Conservation (phyloP, 2,113 vertebrate genomes). For the Hepsetus odoe region DNA sequence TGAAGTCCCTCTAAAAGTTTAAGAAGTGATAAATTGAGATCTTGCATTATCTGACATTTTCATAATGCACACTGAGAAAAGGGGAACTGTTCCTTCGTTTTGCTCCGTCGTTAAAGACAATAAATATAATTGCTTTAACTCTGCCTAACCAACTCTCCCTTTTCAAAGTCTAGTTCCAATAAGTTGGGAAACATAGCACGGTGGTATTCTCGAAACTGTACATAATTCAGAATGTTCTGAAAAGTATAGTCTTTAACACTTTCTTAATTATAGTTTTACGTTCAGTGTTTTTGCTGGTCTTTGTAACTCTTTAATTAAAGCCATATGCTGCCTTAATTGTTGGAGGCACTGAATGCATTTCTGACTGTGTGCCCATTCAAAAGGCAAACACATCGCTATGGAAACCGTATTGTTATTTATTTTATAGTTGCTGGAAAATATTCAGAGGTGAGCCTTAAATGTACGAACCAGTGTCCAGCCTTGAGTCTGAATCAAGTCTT, state of each 20-base stretch:
- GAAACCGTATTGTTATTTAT: too few relatives aligned
- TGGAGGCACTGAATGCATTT: too few relatives aligned
- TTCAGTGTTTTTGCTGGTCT: too few relatives aligned
- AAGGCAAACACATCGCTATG: too few relatives aligned
- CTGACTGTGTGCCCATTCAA: too few relatives aligned
- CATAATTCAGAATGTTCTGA: neutral
- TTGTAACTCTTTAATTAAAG: too few relatives aligned
- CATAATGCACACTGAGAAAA: neutral
- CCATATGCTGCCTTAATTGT: too few relatives aligned
- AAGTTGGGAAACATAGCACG: neutral
- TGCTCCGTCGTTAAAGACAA: neutral
- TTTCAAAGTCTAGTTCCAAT: neutral
- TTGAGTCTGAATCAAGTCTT: too few relatives aligned
- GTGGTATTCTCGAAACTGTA: neutral
- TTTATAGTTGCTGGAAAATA: too few relatives aligned
- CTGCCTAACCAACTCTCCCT: neutral
- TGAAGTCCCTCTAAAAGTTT: slow-evolving; percentile 4
- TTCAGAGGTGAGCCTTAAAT: too few relatives aligned
- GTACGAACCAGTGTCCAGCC: too few relatives aligned
- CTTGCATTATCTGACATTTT: neutral
- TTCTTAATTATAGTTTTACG: too few relatives aligned
- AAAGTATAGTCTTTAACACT: neutral
- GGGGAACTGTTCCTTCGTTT: neutral
- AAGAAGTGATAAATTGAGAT: neutral
- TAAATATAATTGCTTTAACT: neutral